A percentile compares a stretch with the other conserved stretches of the same genome.
phyloP scores from a whole-genome alignment of 2,113 vertebrate genomes.

The Sinocyclocheilus anshuiensis region DNA sequence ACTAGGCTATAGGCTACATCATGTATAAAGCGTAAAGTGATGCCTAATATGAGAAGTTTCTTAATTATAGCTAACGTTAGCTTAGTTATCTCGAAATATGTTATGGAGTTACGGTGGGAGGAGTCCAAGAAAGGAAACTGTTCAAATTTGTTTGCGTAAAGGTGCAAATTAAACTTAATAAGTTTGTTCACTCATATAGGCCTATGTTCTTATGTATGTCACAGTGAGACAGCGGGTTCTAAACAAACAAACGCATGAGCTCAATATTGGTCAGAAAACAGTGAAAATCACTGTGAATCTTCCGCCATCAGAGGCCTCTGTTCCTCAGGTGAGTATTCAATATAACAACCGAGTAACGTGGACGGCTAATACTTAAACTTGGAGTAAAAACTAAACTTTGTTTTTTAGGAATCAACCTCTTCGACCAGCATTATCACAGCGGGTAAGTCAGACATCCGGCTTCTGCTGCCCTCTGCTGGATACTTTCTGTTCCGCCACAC shows the following conservation, averaged over 20 bases:
- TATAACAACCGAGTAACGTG: not conserved
- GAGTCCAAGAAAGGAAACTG: conserved; percentile 1
- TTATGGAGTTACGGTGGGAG: not conserved
- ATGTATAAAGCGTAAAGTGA: not conserved
- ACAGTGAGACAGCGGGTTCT: conserved; percentile 81
- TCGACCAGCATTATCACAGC: not conserved
- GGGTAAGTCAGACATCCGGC: conserved; percentile 57
- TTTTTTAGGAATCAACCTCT: conserved; percentile 49
- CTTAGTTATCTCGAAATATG: not conserved
- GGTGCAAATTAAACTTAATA: not conserved
- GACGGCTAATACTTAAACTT: not conserved
- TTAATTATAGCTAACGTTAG: too few species aligned
- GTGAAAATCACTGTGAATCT: conserved; percentile 74
- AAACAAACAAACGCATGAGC: conserved; percentile 71
- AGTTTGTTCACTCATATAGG: not conserved
- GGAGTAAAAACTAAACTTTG: not conserved
- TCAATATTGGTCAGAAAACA: conserved; percentile 63
- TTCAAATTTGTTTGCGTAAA: not conserved
- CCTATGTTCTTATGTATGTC: not conserved
- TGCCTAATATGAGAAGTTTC: not conserved
- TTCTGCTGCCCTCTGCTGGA: not conserved
- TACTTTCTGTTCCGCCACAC: too few species aligned
- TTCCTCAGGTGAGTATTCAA: conserved; percentile 40
- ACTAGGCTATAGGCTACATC: too few species aligned
- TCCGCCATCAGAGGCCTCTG: conserved; percentile 13